A percentile compares a stretch with the other conserved stretches of the same genome.
phyloP scores from a whole-genome alignment of 2,888 invertebrate genomes.

The Tetanocera ferruginea region DNA sequence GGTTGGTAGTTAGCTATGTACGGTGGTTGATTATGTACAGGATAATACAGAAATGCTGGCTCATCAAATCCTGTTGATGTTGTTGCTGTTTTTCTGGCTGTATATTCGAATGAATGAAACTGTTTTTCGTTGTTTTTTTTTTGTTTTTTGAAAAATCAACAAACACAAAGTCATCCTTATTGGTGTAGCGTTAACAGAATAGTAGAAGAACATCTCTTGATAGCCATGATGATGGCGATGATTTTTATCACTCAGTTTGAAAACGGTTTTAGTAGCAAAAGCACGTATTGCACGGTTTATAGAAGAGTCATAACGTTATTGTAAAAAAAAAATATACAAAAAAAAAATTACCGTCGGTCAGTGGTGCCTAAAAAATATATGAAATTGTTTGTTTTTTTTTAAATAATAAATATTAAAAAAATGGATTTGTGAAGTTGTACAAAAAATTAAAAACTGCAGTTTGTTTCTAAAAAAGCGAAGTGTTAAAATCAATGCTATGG shows the following conservation, averaged over 20 bases:
- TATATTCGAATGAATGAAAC: constrained; percentile 35
- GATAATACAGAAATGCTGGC: constrained; percentile 41
- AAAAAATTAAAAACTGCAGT: background rate
- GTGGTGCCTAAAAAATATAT: background rate
- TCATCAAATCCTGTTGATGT: constrained; percentile 51
- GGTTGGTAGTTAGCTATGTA: constrained; percentile 44
- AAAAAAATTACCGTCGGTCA: background rate
- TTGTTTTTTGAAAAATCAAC: constrained; percentile 23
- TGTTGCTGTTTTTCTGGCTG: constrained; percentile 31
- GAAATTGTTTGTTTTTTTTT: too few relatives aligned
- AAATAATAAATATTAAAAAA: too few relatives aligned
- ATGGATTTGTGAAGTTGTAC: too few relatives aligned
- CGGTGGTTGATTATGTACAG: constrained; percentile 52
- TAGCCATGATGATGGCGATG: constrained; percentile 9
- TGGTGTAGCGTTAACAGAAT: constrained; percentile 31
- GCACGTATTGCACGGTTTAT: constrained; percentile 49
- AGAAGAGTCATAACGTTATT: constrained; percentile 27
- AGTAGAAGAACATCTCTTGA: constrained; percentile 29
- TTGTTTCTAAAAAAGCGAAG: too few relatives aligned
- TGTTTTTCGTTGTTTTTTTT: background rate
- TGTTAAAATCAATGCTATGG: too few relatives aligned
- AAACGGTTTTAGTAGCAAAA: constrained; percentile 57
- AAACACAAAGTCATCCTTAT: constrained; percentile 36
- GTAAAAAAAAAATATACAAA: background rate
- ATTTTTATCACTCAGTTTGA: constrained; percentile 55